These are phyloP conservation scores for Saccostrea cuccullata DNA, from an alignment of 1,140 invertebrate genomes.

Conservation along the genomic window DNA sequence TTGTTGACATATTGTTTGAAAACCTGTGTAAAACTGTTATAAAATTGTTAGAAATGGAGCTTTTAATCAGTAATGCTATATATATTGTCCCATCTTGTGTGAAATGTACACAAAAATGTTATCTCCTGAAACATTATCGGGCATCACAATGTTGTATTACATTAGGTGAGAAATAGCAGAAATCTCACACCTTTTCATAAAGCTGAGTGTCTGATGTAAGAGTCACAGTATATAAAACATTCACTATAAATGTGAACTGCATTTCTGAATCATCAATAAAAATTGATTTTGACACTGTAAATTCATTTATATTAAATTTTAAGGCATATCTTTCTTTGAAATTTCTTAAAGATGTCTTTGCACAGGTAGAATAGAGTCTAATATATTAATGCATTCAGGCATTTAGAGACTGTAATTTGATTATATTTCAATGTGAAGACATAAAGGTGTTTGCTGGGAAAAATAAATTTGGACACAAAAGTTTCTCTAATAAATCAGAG, in stretches of 20 bases:
- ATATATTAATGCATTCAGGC: constrained; percentile 5
- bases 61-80: not conserved
- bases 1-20: not conserved
- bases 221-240: no score
- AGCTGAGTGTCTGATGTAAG: no score
- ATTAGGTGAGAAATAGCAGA: not conserved
- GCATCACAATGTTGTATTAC: not conserved
- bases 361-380: not conserved
- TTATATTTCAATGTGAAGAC: not conserved
- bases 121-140: not conserved
- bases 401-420: not conserved
- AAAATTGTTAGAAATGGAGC: not conserved
- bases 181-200: not conserved
- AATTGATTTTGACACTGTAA: not conserved
- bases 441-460: constrained; percentile 13
- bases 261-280: no score
- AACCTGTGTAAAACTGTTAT: not conserved
- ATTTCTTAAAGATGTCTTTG: not conserved
- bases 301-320: not conserved
- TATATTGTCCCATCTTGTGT: not conserved
- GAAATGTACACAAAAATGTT: not conserved
- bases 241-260: no score
- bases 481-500: not conserved
- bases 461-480: constrained; percentile 9
- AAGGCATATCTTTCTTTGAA: not conserved